A percentile compares a stretch with the other conserved stretches of the same genome.
These are phyloP conservation scores for Germaria angustata DNA, from an alignment of 2,888 invertebrate genomes.

Conservation along the genomic window DNA sequence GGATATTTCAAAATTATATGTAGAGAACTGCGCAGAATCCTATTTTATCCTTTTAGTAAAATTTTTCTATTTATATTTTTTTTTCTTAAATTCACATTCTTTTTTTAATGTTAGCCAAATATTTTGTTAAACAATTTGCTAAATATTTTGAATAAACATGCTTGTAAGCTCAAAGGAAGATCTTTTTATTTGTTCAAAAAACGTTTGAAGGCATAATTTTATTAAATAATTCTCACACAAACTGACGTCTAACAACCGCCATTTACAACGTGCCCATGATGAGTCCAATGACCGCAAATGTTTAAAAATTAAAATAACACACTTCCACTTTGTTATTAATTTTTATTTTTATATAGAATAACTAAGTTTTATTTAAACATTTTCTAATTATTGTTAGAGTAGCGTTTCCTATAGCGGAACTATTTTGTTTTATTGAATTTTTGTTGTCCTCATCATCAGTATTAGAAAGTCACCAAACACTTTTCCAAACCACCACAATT, in stretches of 20 bases:
- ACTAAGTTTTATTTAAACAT: slow-evolving; percentile 9
- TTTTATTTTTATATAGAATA: neutral
- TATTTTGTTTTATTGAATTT: neutral
- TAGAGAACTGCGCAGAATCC: slow-evolving; percentile 55
- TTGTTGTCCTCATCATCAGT: neutral
- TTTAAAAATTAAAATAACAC: neutral
- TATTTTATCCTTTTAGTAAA: slow-evolving; percentile 20
- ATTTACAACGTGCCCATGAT: slow-evolving; percentile 26
- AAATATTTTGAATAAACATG: too few relatives aligned
- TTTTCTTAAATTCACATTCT: neutral
- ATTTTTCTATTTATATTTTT: slow-evolving; percentile 51
- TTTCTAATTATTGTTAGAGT: neutral
- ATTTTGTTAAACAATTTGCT: too few relatives aligned
- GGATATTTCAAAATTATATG: slow-evolving; percentile 8
- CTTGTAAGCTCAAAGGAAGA: too few relatives aligned
- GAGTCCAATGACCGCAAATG: slow-evolving; percentile 53
- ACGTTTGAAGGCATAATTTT: neutral
- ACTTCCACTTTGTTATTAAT: neutral
- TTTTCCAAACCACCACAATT: slow-evolving; percentile 36
- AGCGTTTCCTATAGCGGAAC: neutral
- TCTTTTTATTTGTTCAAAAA: neutral
- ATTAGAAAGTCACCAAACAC: slow-evolving; percentile 7
- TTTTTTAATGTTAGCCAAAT: neutral
- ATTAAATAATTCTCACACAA: neutral
- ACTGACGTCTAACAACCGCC: slow-evolving; percentile 6